Evolutionary conservation across 1,140 invertebrate genomes (phyloP).

Genomic region (Drosophila pectinifera): DNA sequence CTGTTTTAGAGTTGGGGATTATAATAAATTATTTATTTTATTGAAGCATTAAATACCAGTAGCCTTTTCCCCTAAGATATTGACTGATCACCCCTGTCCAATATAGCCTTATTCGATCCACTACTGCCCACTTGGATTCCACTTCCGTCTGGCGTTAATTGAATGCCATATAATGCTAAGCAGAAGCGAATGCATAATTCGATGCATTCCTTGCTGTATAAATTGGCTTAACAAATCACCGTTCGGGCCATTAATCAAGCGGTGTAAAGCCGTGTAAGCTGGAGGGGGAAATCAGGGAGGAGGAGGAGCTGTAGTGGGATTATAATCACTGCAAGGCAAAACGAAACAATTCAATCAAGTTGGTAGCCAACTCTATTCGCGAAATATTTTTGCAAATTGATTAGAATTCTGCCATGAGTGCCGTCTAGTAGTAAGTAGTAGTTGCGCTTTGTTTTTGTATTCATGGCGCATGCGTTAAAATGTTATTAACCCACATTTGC

Average conservation of each 20-base stretch:
- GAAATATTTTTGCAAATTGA: conserved; percentile 28
- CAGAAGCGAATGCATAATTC: conserved; percentile 40
- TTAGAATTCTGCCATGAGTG: conserved; percentile 34
- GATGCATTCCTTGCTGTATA: conserved; percentile 47
- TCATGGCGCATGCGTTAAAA: conserved; percentile 72
- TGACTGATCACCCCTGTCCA: conserved; percentile 9
- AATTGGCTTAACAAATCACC: conserved; percentile 52
- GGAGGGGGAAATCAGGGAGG: conserved; percentile 33
- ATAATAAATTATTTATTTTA: conserved; percentile 9
- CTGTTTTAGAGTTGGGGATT: not conserved
- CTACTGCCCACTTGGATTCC: conserved; percentile 4
- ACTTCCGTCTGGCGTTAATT: conserved; percentile 62
- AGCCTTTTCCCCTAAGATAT: not conserved
- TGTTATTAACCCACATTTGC: conserved; percentile 83
- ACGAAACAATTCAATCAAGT: conserved; percentile 37
- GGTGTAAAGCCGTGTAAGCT: conserved; percentile 21
- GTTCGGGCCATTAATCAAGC: conserved; percentile 65
- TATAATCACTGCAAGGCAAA: conserved; percentile 7
- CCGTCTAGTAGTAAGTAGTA: conserved; percentile 1
- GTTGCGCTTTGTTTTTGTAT: conserved; percentile 42
- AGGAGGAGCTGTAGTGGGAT: conserved; percentile 11
- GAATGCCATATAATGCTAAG: conserved; percentile 35
- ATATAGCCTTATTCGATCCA: conserved; percentile 26
- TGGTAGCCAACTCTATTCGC: conserved; percentile 18
- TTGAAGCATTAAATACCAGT: conserved; percentile 2